These are phyloP conservation scores for Apodemus sylvaticus DNA, from an alignment of 2,113 vertebrate species.

Conservation along the genomic window DNA sequence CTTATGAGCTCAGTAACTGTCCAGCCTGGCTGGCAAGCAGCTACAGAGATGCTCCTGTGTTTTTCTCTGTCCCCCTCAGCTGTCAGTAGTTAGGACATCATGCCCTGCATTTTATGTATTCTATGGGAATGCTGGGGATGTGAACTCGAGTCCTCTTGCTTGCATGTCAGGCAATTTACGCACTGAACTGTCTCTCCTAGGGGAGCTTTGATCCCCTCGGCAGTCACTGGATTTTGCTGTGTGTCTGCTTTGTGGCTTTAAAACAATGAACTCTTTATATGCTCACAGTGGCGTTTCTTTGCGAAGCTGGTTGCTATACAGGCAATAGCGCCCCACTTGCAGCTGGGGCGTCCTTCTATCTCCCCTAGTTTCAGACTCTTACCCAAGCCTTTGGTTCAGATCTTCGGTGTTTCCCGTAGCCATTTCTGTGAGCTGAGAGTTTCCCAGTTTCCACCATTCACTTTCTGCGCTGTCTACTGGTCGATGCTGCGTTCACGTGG, in stretches of 20 bases:
- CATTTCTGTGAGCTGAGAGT: background rate
- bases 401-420: constrained; percentile 37
- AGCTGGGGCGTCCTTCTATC: background rate
- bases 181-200: too few species aligned
- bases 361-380: background rate
- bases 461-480: background rate
- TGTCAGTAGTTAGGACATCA: background rate
- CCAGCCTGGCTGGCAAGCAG: background rate
- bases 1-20: background rate
- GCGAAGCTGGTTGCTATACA: too few species aligned
- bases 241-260: constrained; percentile 12
- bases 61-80: background rate
- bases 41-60: background rate
- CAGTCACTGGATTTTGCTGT: background rate
- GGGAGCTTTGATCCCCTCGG: background rate
- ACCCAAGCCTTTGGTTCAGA: background rate
- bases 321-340: background rate
- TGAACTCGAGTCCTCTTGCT: background rate
- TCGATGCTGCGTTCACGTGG: background rate
- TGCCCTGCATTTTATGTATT: background rate
- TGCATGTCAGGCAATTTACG: background rate
- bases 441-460: background rate
- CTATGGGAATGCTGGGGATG: background rate
- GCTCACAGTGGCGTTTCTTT: background rate
- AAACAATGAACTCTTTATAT: background rate